These are phyloP conservation scores for Morpho achilles DNA, from an alignment of 2,888 invertebrate genomes.

Conservation along the genomic window DNA sequence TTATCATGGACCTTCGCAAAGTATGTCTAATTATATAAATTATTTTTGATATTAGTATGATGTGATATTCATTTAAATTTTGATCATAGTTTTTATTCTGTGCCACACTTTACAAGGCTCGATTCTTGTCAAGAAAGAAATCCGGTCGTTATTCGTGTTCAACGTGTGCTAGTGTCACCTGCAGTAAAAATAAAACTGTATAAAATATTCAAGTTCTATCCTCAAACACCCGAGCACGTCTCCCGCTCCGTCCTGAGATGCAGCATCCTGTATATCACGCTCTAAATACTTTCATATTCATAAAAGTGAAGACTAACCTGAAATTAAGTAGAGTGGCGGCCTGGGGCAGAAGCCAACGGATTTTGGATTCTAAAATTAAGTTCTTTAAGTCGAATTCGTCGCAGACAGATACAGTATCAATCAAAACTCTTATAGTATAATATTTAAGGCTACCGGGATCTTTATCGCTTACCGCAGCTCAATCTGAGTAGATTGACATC, in stretches of 20 bases:
- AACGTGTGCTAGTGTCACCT: no score
- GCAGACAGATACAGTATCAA: background rate
- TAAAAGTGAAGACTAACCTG: conserved; percentile 13
- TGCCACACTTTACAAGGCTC: no score
- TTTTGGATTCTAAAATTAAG: conserved; percentile 8
- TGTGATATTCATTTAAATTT: no score
- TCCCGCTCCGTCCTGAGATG: background rate
- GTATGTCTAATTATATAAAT: no score
- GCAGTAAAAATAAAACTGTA: no score
- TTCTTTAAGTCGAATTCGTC: conserved; percentile 5
- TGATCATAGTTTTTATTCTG: no score
- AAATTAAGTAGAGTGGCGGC: conserved; percentile 17
- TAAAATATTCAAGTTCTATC: no score
- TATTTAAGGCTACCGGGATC: background rate
- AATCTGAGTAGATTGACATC: no score
- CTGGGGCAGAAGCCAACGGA: background rate
- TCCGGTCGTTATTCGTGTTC: no score
- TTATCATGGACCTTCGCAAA: no score
- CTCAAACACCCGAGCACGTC: background rate
- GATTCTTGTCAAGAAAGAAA: no score
- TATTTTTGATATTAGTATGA: no score
- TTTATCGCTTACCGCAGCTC: background rate
- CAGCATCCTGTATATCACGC: conserved; percentile 12
- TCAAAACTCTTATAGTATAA: conserved; percentile 4
- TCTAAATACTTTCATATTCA: conserved; percentile 22